Evolutionary conservation across 1,140 invertebrate species (phyloP), one percentile per base, ranked within the genome.

Genomic region (Trichonephila clavata): DNA sequence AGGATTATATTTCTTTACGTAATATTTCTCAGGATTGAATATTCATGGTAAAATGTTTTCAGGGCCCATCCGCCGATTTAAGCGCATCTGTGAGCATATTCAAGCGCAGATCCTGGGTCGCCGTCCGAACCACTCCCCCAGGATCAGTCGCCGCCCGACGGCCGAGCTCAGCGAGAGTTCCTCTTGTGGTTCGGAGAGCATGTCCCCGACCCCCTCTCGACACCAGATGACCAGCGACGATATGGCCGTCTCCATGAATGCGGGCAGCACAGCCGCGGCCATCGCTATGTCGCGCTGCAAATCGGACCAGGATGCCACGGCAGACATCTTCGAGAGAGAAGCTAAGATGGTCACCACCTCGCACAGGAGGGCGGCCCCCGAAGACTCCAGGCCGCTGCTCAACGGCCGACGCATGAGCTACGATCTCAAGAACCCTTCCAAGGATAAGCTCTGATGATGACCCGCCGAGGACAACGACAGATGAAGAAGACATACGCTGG

Each of bases 21-120:
- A 1, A n/a, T 68, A 8, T 27, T 13, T 60, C 3, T 3, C 1
- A 5, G n/a, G 16, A 43, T 20, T 6, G n/a, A n/a, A 18, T 86
- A 21, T 7, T n/a, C n/a, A 14, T 86, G 4, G n/a, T 86, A 3
- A n/a, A 8, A 24, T 65, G n/a, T 65, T 18, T 60, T 50, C 95
- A 98, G 98, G 98, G 87, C 99, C 99, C 95, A 98, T 99, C 94
- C 97, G 99, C 94, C 97, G 99, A 94, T 99, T 99, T 96, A 97
- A 98, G 93, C 97, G 99, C 95, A 98, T 99, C 88, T 99, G 98
- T 96, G 99, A 99, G 96, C 98, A 99, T 95, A 98, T 99, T 93
- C 98, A 99, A 95, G 97, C 97, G 7, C 98, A 98, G 95, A 98
- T 99, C 71, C 98, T 98, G 94, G 96, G 96, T 94, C 96, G 97